Conservation (phyloP, 1,140 invertebrate genomes). For the Scaptodrosophila lebanonensis region DNA sequence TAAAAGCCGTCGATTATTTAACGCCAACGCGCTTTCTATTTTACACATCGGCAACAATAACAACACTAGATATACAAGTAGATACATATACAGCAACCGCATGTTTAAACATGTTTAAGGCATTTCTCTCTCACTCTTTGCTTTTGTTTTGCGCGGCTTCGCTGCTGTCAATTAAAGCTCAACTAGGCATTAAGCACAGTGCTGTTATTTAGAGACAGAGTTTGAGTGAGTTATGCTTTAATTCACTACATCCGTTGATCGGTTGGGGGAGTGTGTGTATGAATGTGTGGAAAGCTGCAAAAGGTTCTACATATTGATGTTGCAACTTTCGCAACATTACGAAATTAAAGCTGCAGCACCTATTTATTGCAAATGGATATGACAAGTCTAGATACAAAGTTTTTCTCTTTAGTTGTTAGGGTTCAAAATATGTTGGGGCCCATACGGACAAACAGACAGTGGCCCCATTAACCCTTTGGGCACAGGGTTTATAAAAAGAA, state of each 20-base stretch:
- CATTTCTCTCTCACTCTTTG: slow-evolving; percentile 30
- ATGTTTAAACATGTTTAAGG: not conserved
- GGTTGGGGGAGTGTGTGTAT: slow-evolving; percentile 1
- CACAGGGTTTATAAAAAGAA: too few relatives aligned
- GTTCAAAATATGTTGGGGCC: too few relatives aligned
- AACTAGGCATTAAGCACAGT: slow-evolving; percentile 13
- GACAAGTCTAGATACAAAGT: too few relatives aligned
- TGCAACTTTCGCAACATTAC: slow-evolving; percentile 68
- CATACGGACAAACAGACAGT: too few relatives aligned
- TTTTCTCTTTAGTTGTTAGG: not conserved
- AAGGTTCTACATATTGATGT: slow-evolving; percentile 20
- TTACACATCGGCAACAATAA: slow-evolving; percentile 31
- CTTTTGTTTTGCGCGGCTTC: slow-evolving; percentile 12
- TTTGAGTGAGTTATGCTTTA: slow-evolving; percentile 47
- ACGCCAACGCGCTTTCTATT: slow-evolving; percentile 38
- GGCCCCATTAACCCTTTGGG: too few relatives aligned
- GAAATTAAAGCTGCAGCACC: slow-evolving; percentile 49
- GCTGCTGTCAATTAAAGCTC: slow-evolving; percentile 39
- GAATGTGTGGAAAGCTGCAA: not conserved
- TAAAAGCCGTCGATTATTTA: slow-evolving; percentile 14
- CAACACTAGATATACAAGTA: not conserved
- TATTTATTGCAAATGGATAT: too few relatives aligned
- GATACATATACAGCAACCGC: slow-evolving; percentile 17
- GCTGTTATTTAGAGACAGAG: slow-evolving; percentile 19
- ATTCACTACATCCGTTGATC: slow-evolving; percentile 57